Base-by-base conservation (phyloP, 2,888 invertebrate genomes). In the Drosophila nigritarsus region DNA sequence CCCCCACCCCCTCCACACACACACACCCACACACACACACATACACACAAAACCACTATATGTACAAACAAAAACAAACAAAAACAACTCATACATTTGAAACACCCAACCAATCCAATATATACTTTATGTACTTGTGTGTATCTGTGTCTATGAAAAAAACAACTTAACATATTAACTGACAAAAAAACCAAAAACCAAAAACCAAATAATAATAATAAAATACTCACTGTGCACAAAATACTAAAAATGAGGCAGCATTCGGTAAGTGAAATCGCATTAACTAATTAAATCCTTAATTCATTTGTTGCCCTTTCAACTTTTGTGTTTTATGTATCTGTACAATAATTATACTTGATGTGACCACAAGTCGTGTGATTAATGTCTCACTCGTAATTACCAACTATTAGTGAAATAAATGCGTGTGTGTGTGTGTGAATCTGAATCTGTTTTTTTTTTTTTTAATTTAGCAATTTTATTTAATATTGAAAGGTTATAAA, bases 111-210 rank as follows among this genome's bases (percentile, higher is more conserved):
- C 55, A 75, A 73, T 67, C 49, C 67, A 67, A 75, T 71, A 40
- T 67, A 73, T 73, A 78, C 72, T 76, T 59, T 67, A 75, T 82
- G 82, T 84, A 82, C 78, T 67, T 83, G 75, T 86, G 80, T 81
- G 78, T 83, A 73, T 83, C 73, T 86, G 83, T 87, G 76, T 83
- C 73, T 72, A 72, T 63, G 60, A 55, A 65, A 69, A 54, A 76
- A 68, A 56, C 55, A 54, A 27, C 24, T 27, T 24, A 36, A 40
- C 40, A n/a, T 13, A 38, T 48, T 48, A 27, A 27, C 18, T 48
- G 7, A 59, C 15, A 32, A 48, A 45, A 58, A 53, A 53, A 53
- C 11, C 50, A 53, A 71, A 63, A 13, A 58, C 34, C 9, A 65
- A 71, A 63, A 13, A 58, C 34, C 9, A 65, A 40, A 54, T 38